Base-by-base conservation (phyloP, 2,797 vertebrate genomes). In the Tenualosa ilisha region DNA sequence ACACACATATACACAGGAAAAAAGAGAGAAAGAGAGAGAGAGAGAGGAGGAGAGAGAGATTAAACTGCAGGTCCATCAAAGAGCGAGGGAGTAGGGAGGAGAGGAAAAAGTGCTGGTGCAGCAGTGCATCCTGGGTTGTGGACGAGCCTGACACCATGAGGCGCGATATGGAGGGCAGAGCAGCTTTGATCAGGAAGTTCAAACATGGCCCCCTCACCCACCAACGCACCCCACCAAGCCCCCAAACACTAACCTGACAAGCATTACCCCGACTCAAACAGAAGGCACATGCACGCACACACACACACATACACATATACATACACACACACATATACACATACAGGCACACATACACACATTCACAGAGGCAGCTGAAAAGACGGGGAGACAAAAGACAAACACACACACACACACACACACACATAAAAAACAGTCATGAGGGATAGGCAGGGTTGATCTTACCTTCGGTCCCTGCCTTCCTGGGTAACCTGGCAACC, bases 381-480 rank as follows among this genome's bases (percentile, higher is more conserved):
- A 11, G 3, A 15, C 9, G 37, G 37, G 12, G 12, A 72, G 31
- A 9, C 24, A 68, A 8, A n/a, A 59, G 20, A 59, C 56, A 59
- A 59, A 22, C 54, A 59, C 54, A 59, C 20, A 20, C 53, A 54
- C 53, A 56, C 50, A 51, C 54, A 56, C 15, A 56, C 54, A 56
- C 54, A 56, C 17, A 22, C 15, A 56, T 3, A 56, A n/a, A 56
- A 22, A 59, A n/a, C 56, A 59, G 3, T 5, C 56, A 22, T 0
- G 17, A n/a, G 20, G 3, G 22, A 20, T 0, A 6, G 56, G 6
- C 20, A 59, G 20, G 20, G 56, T 59, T 20, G 20, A 40, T 31
- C 22, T 90, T 96, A 97, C 98, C 97, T 99, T 99, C 6, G 97
- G 97, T 72, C 98, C 98, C 94, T 98, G 97, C 93, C 98, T 96